Base-by-base conservation (phyloP, 2,797 vertebrate genomes). In the Acrossocheilus fasciatus region DNA sequence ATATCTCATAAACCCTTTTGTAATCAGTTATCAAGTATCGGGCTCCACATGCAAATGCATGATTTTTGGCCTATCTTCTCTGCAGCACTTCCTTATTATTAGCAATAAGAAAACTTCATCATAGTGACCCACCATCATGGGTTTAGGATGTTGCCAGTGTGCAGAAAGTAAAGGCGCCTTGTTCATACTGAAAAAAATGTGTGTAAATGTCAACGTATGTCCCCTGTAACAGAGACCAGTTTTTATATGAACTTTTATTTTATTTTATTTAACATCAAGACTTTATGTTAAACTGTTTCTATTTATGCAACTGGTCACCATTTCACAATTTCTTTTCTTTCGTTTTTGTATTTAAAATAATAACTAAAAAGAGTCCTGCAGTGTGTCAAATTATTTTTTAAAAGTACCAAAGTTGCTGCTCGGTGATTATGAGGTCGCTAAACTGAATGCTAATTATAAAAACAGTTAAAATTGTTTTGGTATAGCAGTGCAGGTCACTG, bases 11-110 rank as follows among this genome's bases (percentile, higher is more conserved):
- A 74, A 15, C 36, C 18, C 54, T 23, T 45, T 62, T 47, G 26
- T 36, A 47, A 78, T 54, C 34, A 43, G 18, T n/a, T 9, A 90
- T 34, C 81, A 83, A 79, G 86, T 17, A 34, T 20, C 8, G n/a
- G 64, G 12, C 41, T 50, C 39, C 45, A 86, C 62, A 89, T 89
- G 86, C 88, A 91, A 88, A 90, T 89, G 26, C 18, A n/a, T 80
- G 82, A 90, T 89, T 78, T 70, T 59, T 68, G 36, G 23, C 30
- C 12, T 75, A 57, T 81, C n/a, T 26, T 88, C 47, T 88, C 41
- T 77, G 57, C 89, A 79, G 18, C 43, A 93, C 94, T 96, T 96
- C 94, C 94, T 95, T 89, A 62, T 90, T 92, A 77, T 80, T 34
- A 26, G 15, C 74, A 84, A 89, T 89, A 86, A 90, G 89, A 86